These are phyloP conservation scores for Dendronephthya gigantea DNA, from an alignment of 64 coral and sea anemone species.

Conservation along the genomic window DNA sequence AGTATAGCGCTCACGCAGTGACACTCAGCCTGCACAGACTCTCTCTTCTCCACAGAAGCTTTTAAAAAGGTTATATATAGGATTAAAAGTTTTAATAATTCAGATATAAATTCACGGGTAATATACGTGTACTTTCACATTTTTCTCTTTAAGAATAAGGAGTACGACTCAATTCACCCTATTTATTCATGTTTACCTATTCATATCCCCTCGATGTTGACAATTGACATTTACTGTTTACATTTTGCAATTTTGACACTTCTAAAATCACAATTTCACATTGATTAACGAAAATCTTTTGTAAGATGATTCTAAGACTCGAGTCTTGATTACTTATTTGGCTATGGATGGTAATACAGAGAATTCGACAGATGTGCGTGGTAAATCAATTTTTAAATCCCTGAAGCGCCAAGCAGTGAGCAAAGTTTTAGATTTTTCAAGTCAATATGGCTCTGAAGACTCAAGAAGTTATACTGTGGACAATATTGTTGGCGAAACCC, in stretches of 20 bases:
- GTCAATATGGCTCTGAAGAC: conserved; percentile 60
- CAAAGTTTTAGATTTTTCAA: conserved; percentile 61
- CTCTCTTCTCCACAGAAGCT: too few species aligned
- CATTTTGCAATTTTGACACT: neutral
- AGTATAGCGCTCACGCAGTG: too few species aligned
- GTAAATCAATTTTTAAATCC: neutral
- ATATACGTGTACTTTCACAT: too few species aligned
- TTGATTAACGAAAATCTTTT: neutral
- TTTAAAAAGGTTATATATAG: too few species aligned
- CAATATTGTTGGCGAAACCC: conserved; percentile 50
- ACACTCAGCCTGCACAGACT: too few species aligned
- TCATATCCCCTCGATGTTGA: too few species aligned
- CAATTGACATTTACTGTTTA: neutral
- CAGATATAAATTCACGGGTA: too few species aligned
- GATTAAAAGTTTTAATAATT: too few species aligned
- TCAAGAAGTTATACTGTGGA: conserved; percentile 48
- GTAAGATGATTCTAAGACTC: neutral
- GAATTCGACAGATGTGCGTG: neutral
- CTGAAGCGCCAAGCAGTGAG: neutral
- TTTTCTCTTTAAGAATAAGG: too few species aligned
- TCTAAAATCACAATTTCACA: neutral
- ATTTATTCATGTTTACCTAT: too few species aligned
- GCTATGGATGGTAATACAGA: neutral
- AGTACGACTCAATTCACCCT: too few species aligned
- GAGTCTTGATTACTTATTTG: neutral